Base-by-base conservation (phyloP, 2,888 invertebrate genomes). In the Creontiades dilutus region DNA sequence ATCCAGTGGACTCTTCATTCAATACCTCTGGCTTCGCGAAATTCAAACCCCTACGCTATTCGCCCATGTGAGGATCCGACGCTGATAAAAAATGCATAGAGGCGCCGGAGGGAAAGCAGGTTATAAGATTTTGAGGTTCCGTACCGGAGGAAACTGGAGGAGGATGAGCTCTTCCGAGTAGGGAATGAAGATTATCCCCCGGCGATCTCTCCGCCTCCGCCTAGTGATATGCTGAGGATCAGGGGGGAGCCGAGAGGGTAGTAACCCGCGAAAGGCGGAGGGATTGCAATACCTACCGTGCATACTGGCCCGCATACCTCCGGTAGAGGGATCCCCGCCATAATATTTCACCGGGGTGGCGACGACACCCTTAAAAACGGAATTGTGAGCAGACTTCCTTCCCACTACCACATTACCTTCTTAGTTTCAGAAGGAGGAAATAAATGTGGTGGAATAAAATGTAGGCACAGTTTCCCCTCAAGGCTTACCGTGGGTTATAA, bases 261-360 rank as follows among this genome's bases (percentile, higher is more conserved):
- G 68, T 68, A 68, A 37, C 37, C 37, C 7, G 37, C 37, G 19
- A 23, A 68, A 68, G 12, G 23, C 23, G 27, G 23, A 11, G 68
- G 27, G 23, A 23, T 68, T 12, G 78, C 78, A 46, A 78, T 46
- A 78, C 78, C 37, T 19, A 12, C 46, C 82, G 52, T 82, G 55
- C 82, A 82, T 82, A 82, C 82, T 82, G 82, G 9, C 82, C 82
- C 82, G 52, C 82, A 82, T 82, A n/a, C 81, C 48, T 47, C 52
- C 14, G 52, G 52, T 2, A 48, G 82, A 82, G 52, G 80, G 82
- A 55, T 82, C 47, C 16, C 19, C 82, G 52, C 37, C 82, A 27
- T 82, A 48, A 82, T 82, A 82, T 82, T 82, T 82, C 55, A 82
- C 82, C 55, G 27, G 5, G 46, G 37, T 23, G 48, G 48, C 19